Evolutionary conservation across 2,113 vertebrate genomes (phyloP), one percentile per base, ranked within the genome.

Genomic region (Garra rufa): DNA sequence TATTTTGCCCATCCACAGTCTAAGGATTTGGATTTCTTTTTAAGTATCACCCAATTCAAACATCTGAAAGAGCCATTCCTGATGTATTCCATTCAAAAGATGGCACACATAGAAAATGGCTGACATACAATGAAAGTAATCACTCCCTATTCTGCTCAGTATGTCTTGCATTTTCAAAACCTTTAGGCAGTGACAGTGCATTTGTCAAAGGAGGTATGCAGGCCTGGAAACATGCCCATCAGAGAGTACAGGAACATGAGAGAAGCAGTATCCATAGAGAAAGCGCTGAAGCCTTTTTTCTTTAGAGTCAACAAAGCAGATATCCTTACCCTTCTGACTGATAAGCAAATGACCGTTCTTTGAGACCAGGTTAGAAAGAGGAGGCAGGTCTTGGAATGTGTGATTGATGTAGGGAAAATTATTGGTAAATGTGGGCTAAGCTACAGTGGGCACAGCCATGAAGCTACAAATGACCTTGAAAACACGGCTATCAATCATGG

Each of bases 81-180:
- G 83, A 83, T 13, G 78, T 82, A 7, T 85, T 78, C 63, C n/a
- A 85, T 30, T 63, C 44, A 15, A 87, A 87, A 48, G 73, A 85
- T 82, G 74, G 83, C 48, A 87, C 86, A 48, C 74, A 82, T 65
- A 76, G 71, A 59, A 87, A 83, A 50, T 85, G 83, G 52, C 79
- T 83, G 38, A 83, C 73, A 28, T 85, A 79, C 74, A 34, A 15
- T 70, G 59, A 78, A 59, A 21, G 11, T 57, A 41, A 15, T 30
- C 63, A 83, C 65, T 78, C 81, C 14, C 26, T 85, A 46, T 46
- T 46, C 44, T n/a, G n/a, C n/a, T n/a, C 41, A 41, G 41, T 41
- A 41, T 41, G 41, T 28, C 59, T 63, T 63, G 59, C 59, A 28
- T 63, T 63, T 63, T 9, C 26, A 26, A 28, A 28, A 28, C 11